Evolutionary conservation across 2,113 vertebrate species (phyloP), one percentile per base, ranked within the genome.

Genomic region (Pluvianellus socialis): DNA sequence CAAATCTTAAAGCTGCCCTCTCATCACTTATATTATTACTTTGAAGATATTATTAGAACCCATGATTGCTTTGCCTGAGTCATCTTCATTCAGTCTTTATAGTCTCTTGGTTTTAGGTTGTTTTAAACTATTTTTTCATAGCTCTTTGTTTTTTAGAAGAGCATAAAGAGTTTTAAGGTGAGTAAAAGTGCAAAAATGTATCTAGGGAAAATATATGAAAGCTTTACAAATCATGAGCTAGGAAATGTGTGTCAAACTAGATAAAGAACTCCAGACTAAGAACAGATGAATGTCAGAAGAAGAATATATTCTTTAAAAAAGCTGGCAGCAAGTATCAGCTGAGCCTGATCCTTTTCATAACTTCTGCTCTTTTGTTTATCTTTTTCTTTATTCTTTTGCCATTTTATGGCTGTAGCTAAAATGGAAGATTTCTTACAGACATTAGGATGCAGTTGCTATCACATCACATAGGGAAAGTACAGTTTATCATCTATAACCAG

Each of bases 241-340:
- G 58, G 66, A 93, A 94, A 65, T 62, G 9, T 42, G 24, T 77
- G 35, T 95, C 83, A 73, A 90, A 88, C 55, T 30, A 79, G 53
- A 71, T 84, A 67, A 42, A 92, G 56, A 90, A 80, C 63, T 91
- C 53, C 66, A 81, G 74, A 86, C 59, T 71, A 10, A 92, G 94
- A 94, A 0, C 77, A 97, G 81, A 90, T 88, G 62, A 88, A 87
- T 32, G 33, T 81, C 88, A 95, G 84, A 90, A 90, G 80, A 89
- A 84, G n/a, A 92, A 74, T 50, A 94, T 86, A 84, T 97, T 92
- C 65, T 90, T 71, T 42, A 30, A 67, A 52, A 82, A 86, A 93
- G 16, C 27, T 95, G 84, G 82, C 84, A 95, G 63, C 58, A 76
- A 84, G 35, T 47, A 59, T 82, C 52, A 87, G 65, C 67, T 81